Percentiles rank a stretch among this genome's conserved stretches.
Evolutionary conservation across 2,888 invertebrate genomes (phyloP).

Genomic region (Iphiclides podalirius): DNA sequence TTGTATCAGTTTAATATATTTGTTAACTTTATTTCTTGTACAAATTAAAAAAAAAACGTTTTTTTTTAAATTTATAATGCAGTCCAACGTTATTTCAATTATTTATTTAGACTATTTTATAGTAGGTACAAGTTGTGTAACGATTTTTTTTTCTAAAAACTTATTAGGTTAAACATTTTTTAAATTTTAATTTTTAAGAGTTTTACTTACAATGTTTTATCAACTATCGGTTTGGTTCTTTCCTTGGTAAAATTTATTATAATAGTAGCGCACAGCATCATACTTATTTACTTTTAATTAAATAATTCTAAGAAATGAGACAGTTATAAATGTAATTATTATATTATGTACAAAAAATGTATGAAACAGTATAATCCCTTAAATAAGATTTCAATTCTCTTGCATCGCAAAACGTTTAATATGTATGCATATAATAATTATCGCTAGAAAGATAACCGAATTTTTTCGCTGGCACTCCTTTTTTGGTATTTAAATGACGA

Average conservation of each 20-base stretch:
- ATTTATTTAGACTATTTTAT: no score
- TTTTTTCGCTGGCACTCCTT: constrained; percentile 66
- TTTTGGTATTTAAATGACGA: constrained; percentile 15
- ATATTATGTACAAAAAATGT: constrained; percentile 53
- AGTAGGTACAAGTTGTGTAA: no score
- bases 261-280: constrained; percentile 32
- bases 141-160: no score
- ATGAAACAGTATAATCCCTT: constrained; percentile 55
- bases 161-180: no score
- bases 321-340: constrained; percentile 4
- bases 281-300: constrained; percentile 5
- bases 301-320: constrained; percentile 17
- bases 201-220: constrained; percentile 32
- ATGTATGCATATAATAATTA: constrained; percentile 50
- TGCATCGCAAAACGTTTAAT: constrained; percentile 72
- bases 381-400: constrained; percentile 77
- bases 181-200: no score
- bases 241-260: constrained; percentile 47
- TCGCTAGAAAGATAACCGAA: constrained; percentile 62
- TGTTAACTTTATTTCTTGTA: no score
- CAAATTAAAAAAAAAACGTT: no score
- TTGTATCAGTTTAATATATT: no score
- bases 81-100: no score
- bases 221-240: constrained; percentile 65
- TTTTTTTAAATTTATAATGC: no score